Conservation (phyloP, 2,113 vertebrate species). For the Rhombomys opimus region DNA sequence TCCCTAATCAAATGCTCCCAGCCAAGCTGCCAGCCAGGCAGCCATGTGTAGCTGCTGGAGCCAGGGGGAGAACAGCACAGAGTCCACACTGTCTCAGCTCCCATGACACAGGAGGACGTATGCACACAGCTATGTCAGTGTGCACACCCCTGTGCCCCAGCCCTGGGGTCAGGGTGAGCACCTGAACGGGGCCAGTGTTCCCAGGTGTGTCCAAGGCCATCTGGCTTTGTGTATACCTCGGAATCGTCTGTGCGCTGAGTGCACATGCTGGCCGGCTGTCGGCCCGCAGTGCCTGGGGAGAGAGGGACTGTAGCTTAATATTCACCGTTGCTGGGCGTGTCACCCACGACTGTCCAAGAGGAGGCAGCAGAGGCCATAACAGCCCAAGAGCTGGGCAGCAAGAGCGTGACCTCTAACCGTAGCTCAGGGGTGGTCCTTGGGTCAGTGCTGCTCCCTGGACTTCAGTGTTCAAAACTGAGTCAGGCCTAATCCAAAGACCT, state of each 20-base stretch:
- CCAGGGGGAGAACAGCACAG: constrained; percentile 37
- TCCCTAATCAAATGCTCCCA: constrained; percentile 79
- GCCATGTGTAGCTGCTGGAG: constrained; percentile 67
- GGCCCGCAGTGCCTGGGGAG: not conserved
- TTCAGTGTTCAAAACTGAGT: not conserved
- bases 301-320: not conserved
- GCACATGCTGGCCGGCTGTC: too few species aligned
- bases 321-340: not conserved
- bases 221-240: not conserved
- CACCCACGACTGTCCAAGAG: not conserved
- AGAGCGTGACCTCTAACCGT: too few species aligned
- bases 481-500: not conserved
- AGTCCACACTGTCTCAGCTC: constrained; percentile 29
- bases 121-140: not conserved
- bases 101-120: not conserved
- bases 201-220: not conserved
- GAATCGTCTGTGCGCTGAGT: not conserved
- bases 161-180: not conserved
- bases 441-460: not conserved
- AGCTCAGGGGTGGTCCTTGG: not conserved
- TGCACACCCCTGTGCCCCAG: accelerated
- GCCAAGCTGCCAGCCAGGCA: constrained; percentile 77
- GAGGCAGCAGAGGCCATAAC: too few species aligned
- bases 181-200: accelerated
- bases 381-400: not conserved